Conservation (phyloP, 2,113 vertebrate genomes). For the Ceyx cyanopectus region DNA sequence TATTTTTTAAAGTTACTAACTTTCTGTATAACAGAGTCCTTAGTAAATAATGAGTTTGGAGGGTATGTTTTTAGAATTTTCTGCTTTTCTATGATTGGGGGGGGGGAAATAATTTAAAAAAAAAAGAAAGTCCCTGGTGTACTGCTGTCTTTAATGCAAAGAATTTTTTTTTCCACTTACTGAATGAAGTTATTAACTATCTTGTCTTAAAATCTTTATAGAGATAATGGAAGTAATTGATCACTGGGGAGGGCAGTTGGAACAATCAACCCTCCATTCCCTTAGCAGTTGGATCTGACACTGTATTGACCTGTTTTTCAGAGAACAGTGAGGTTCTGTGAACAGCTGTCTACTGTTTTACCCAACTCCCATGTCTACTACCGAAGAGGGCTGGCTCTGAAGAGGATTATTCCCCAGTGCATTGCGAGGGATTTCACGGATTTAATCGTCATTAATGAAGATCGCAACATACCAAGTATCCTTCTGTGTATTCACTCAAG, state of each 20-base stretch:
- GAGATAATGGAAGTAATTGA: neutral
- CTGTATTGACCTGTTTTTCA: conserved; percentile 66
- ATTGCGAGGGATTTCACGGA: conserved; percentile 91
- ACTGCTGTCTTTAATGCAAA: neutral
- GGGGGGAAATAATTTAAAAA: neutral
- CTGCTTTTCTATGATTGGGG: neutral
- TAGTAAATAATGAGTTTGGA: neutral
- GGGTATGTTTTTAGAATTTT: neutral
- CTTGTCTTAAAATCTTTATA: neutral
- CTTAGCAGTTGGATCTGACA: neutral
- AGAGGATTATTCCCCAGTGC: conserved; percentile 95
- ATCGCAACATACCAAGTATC: conserved; percentile 96
- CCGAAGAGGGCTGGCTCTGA: conserved; percentile 94
- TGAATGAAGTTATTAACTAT: neutral
- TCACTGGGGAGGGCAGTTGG: neutral
- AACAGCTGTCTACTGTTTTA: conserved; percentile 89
- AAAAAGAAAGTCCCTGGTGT: neutral
- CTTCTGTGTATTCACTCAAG: conserved; percentile 65
- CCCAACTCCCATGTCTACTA: conserved; percentile 95
- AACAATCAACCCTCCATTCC: neutral
- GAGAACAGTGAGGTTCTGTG: conserved; percentile 93
- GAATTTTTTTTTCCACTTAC: neutral
- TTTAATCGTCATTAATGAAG: conserved; percentile 94
- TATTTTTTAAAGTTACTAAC: neutral
- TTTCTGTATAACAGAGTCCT: neutral